Percentiles rank a stretch among this genome's conserved stretches.
phyloP scores from a whole-genome alignment of 2,113 vertebrate species.

The Pungitius pungitius region DNA sequence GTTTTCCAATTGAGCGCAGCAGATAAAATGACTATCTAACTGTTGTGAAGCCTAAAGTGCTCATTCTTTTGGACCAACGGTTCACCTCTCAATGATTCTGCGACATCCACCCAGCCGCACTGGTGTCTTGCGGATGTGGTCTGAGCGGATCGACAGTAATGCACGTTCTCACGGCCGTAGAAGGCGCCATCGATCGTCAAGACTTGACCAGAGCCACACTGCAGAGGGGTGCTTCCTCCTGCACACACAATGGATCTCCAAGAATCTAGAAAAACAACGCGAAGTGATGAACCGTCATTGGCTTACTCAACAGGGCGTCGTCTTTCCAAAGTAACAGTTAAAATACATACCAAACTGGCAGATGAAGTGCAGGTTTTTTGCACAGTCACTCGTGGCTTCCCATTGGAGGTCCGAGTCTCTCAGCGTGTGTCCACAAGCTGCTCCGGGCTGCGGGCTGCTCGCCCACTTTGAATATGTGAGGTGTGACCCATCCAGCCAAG shows the following conservation, averaged over 20 bases:
- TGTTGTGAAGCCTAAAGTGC: not conserved
- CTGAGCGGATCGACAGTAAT: slow-evolving; percentile 80
- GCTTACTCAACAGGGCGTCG: not conserved
- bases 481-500: slow-evolving; percentile 87
- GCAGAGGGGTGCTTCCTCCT: slow-evolving; percentile 77
- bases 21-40: not conserved
- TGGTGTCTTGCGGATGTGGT: slow-evolving; percentile 57
- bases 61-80: not conserved
- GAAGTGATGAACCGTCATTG: not conserved
- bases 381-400: slow-evolving; percentile 82
- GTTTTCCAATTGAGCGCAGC: not conserved
- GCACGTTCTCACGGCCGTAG: slow-evolving; percentile 81
- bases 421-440: slow-evolving; percentile 81
- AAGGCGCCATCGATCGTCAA: slow-evolving; percentile 84
- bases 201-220: slow-evolving; percentile 86
- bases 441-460: slow-evolving; percentile 45
- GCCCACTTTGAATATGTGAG: slow-evolving; percentile 86
- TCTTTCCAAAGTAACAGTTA: too few relatives aligned
- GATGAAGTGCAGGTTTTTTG: slow-evolving; percentile 81
- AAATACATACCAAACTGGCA: slow-evolving; percentile 87
- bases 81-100: slow-evolving; percentile 84
- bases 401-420: slow-evolving; percentile 82
- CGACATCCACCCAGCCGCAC: slow-evolving; percentile 83
- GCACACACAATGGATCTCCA: slow-evolving; percentile 82
- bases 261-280: slow-evolving; percentile 59